Percentiles rank a stretch among this genome's conserved stretches.
Conservation (phyloP, 53 echinoderm and acorn worm species). For the Paracentrotus lividus region DNA sequence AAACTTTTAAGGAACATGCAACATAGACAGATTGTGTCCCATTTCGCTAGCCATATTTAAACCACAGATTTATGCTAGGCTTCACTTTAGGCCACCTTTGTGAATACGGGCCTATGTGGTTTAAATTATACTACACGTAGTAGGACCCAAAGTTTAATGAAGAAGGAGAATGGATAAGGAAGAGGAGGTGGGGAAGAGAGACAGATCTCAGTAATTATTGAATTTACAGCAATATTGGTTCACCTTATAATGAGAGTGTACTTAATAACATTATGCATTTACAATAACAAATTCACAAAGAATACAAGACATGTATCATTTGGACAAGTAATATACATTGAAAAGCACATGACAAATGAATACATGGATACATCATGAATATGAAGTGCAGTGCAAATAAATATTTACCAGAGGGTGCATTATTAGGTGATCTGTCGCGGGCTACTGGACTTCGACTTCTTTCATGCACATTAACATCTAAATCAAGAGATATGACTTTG, state of each 20-base stretch:
- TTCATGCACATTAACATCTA: slow-evolving; percentile 47
- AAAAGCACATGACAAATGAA: not conserved
- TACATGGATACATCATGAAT: not conserved
- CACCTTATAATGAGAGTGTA: not conserved
- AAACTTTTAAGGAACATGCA: no score
- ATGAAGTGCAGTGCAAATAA: slow-evolving; percentile 47
- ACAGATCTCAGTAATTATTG: no score
- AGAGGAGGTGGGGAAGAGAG: no score
- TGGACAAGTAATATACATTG: not conserved
- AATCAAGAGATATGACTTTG: slow-evolving; percentile 59
- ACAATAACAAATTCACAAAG: not conserved
- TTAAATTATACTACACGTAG: no score
- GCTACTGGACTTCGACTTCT: slow-evolving; percentile 29
- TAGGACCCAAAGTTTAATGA: no score
- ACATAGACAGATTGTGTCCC: no score
- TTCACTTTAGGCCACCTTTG: no score
- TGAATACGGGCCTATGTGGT: no score
- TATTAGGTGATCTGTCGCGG: not conserved
- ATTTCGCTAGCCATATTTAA: no score
- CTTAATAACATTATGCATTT: not conserved
- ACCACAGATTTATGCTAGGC: no score
- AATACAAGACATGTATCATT: not conserved
- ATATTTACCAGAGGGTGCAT: slow-evolving; percentile 60
- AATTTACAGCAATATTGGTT: no score
- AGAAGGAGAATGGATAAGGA: no score